Base-by-base conservation (phyloP, 1,140 invertebrate genomes). In the Achroia grisella region DNA sequence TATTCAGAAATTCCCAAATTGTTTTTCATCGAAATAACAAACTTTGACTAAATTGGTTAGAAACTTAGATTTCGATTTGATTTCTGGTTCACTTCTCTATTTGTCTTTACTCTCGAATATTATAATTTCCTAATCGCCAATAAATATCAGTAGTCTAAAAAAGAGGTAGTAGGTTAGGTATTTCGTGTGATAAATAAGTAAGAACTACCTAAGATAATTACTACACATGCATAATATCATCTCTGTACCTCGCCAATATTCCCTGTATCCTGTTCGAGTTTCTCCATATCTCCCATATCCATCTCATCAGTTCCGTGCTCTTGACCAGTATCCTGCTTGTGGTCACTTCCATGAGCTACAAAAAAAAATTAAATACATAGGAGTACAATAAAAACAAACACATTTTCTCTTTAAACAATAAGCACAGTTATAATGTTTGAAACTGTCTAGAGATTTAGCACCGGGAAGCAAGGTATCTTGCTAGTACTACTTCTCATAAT, bases 231-330 rank as follows among this genome's bases (percentile, higher is more conserved):
- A 5, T 35, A 14, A 35, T 35, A 35, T 1, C 2, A 8, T 6
- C 13, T 10, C 34, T 90, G 0, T 61, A 93, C 90, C 86, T 93
- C 93, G 8, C 89, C 90, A 87, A 93, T 92, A 39, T 90, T 90
- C 23, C 86, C 87, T 42, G 81, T 72, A 56, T 90, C 88, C 72
- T 94, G 92, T 72, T 95, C 93, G 10, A 94, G 77, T 62, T 95
- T 94, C 58, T 94, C 93, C 52, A 95, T 94, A 5, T 94, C 93
- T 56, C 91, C 93, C 58, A 94, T 93, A 4, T 93, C 92, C 72
- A 94, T 92, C 72, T 93, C 92, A 44, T 90, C 86, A 2, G 62
- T 69, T 0, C 78, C 73, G 12, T 79, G 75, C 10, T 84, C 77
- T n/a, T 60, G 57, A 8, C 44, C 51, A 4, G 62, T 34, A n/a